Evolutionary conservation across 2,113 vertebrate species (phyloP).

Genomic region (Marcusenius ussheri): DNA sequence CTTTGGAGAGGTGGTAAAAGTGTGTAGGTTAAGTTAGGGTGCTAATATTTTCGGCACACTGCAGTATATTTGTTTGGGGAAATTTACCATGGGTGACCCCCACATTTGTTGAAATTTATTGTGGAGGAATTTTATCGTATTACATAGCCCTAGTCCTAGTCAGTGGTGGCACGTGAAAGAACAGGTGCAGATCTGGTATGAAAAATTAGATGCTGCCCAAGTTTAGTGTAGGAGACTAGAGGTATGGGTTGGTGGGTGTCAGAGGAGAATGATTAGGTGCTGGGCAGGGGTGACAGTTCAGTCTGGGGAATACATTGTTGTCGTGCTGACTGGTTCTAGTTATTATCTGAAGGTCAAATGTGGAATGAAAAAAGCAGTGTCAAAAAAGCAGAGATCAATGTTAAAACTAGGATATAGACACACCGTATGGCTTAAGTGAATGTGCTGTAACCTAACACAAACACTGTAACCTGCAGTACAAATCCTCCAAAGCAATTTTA

Average conservation of each 20-base stretch:
- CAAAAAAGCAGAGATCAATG: not conserved
- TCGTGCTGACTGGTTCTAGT: not conserved
- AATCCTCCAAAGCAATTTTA: conserved; percentile 16
- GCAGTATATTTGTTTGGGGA: not conserved
- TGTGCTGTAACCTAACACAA: not conserved
- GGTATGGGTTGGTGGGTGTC: not conserved
- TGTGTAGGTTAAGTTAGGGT: not conserved
- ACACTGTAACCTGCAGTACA: conserved; percentile 41
- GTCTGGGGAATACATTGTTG: not conserved
- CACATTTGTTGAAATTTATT: too few relatives aligned
- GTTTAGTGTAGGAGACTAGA: not conserved
- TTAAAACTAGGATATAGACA: not conserved
- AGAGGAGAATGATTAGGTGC: not conserved
- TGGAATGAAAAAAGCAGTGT: not conserved
- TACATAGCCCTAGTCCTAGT: not conserved
- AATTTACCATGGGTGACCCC: not conserved
- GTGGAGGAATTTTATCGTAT: not conserved
- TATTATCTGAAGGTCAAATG: not conserved
- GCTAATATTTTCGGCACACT: not conserved
- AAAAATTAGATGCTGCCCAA: not conserved
- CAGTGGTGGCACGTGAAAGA: too few relatives aligned
- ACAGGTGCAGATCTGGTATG: not conserved
- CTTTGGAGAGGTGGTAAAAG: not conserved
- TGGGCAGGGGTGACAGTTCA: not conserved
- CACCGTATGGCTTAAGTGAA: not conserved